Conservation (phyloP, 2,888 invertebrate genomes). For the Candidula unifasciata region DNA sequence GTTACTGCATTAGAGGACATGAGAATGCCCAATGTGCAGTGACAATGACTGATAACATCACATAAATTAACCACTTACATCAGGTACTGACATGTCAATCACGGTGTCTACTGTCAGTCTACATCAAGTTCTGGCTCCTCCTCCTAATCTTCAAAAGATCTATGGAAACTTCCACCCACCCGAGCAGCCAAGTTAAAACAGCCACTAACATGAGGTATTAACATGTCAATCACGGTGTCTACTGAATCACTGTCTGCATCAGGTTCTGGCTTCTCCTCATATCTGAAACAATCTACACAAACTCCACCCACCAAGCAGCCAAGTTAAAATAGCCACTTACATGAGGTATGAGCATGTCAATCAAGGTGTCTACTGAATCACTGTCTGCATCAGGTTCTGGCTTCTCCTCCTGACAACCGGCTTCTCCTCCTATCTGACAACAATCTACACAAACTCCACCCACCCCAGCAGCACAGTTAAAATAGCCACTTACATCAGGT, state of each 20-base stretch:
- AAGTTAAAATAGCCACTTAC: slow-evolving; percentile 33
- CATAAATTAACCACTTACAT: slow-evolving; percentile 46
- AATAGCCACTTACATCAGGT: slow-evolving; percentile 52
- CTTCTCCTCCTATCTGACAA: too few species aligned
- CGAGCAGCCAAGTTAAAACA: not conserved
- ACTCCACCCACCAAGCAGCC: too few species aligned
- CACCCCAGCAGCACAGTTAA: too few species aligned
- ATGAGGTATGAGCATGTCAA: slow-evolving; percentile 73
- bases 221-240: slow-evolving; percentile 78
- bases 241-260: slow-evolving; percentile 79
- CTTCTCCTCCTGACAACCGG: slow-evolving; percentile 82
- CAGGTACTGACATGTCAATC: slow-evolving; percentile 74
- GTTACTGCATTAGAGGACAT: too few species aligned
- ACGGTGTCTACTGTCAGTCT: slow-evolving; percentile 80
- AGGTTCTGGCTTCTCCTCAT: too few species aligned
- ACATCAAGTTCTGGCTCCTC: slow-evolving; percentile 72
- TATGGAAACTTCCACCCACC: too few species aligned
- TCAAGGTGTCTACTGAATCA: slow-evolving; percentile 80
- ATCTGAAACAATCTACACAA: too few species aligned
- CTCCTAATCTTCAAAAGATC: too few species aligned
- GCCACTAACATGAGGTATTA: slow-evolving; percentile 58
- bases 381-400: slow-evolving; percentile 69
- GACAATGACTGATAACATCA: too few species aligned
- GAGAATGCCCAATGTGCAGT: too few species aligned
- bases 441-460: too few species aligned